Evolutionary conservation across 2,113 vertebrate genomes (phyloP).

Genomic region (Alosa alosa): DNA sequence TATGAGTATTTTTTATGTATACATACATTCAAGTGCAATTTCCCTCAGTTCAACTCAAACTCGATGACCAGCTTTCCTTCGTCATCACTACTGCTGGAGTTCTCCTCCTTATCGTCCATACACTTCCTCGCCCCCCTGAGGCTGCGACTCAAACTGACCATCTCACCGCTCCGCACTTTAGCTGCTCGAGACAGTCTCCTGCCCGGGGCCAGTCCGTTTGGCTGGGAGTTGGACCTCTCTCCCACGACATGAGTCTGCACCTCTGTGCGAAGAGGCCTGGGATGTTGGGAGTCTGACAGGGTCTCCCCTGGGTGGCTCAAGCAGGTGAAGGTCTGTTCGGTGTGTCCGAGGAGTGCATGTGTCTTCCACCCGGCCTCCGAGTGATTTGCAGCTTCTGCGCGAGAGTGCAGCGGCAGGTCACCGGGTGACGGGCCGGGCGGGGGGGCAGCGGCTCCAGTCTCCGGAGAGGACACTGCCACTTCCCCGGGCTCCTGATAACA

Average conservation of each 20-base stretch:
- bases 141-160: conserved; percentile 34
- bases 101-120: conserved; percentile 55
- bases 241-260: neutral
- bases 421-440: too few relatives aligned
- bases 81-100: conserved; percentile 73
- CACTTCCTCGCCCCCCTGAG: conserved; percentile 50
- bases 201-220: neutral
- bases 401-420: neutral
- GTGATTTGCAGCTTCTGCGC: neutral
- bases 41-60: conserved; percentile 44
- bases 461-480: neutral
- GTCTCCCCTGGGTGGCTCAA: neutral
- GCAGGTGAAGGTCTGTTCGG: neutral
- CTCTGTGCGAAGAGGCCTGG: neutral
- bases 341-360: neutral
- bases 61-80: conserved; percentile 76
- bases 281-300: neutral
- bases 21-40: neutral
- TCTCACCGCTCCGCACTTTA: neutral
- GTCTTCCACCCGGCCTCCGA: neutral
- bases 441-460: neutral
- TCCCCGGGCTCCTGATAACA: neutral
- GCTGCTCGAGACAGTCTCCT: neutral
- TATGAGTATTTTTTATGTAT: neutral
- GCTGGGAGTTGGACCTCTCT: neutral